These are phyloP conservation scores for Dufourea novaeangliae DNA, from an alignment of 1,140 invertebrate species.

Conservation along the genomic window DNA sequence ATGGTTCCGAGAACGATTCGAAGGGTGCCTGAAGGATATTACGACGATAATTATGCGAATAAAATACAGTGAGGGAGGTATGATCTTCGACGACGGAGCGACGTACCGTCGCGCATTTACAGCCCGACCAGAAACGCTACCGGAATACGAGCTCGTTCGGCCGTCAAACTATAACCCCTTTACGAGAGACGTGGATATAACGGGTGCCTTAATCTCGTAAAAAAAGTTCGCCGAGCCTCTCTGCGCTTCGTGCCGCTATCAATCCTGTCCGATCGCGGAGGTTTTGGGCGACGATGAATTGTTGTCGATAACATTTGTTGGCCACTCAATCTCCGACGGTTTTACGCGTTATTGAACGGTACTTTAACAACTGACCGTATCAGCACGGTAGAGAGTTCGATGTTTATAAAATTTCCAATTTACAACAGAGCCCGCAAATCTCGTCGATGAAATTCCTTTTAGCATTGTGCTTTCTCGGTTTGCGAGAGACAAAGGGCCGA, in stretches of 20 bases:
- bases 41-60: constrained; percentile 11
- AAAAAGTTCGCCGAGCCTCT: neutral
- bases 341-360: too few relatives aligned
- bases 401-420: too few relatives aligned
- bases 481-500: too few relatives aligned
- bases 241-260: neutral
- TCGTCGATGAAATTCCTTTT: too few relatives aligned
- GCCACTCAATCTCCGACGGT: too few relatives aligned
- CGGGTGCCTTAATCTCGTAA: neutral
- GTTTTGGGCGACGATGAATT: neutral
- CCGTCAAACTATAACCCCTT: constrained; percentile 1
- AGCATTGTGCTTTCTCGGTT: too few relatives aligned
- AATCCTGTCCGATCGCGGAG: neutral
- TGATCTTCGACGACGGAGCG: neutral
- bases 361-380: too few relatives aligned
- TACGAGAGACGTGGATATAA: constrained; percentile 3
- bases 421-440: too few relatives aligned
- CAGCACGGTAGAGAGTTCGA: too few relatives aligned
- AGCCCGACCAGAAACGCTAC: constrained; percentile 3
- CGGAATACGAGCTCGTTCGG: constrained; percentile 25
- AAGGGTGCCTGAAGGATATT: neutral
- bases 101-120: neutral
- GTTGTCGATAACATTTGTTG: neutral
- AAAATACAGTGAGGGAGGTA: neutral
- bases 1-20: neutral